Evolutionary conservation across 1,140 invertebrate genomes (phyloP).

Genomic region (Gryllus bimaculatus): DNA sequence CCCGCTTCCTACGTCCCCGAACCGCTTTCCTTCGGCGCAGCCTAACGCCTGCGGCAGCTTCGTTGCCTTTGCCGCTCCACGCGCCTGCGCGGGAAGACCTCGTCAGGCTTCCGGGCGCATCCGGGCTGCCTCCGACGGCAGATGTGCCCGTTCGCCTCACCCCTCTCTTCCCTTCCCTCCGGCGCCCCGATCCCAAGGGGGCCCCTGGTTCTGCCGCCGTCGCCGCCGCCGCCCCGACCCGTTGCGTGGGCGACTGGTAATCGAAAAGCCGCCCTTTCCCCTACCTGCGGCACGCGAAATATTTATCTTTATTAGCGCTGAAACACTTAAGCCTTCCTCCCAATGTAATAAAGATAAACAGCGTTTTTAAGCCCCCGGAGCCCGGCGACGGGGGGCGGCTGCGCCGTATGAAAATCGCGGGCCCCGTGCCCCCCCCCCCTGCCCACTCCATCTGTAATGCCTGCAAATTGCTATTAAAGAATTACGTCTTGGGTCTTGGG

Average conservation of each 20-base stretch:
- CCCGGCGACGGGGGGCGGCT: background rate
- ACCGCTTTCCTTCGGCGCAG: too few relatives aligned
- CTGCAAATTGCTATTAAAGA: background rate
- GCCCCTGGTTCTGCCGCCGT: background rate
- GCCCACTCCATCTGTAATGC: background rate
- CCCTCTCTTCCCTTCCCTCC: too few relatives aligned
- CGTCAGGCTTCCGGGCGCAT: too few relatives aligned
- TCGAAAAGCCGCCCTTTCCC: background rate
- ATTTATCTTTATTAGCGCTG: conserved; percentile 1
- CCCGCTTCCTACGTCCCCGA: too few relatives aligned
- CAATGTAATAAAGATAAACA: conserved; percentile 6
- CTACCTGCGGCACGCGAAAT: background rate
- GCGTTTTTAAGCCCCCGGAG: background rate
- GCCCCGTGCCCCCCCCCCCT: background rate
- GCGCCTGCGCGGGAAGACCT: too few relatives aligned
- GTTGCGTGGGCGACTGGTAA: background rate
- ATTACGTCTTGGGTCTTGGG: background rate
- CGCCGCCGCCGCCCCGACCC: too few relatives aligned
- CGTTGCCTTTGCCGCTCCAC: too few relatives aligned
- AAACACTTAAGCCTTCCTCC: conserved; percentile 3
- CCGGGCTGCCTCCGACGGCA: too few relatives aligned
- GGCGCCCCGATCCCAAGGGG: too few relatives aligned
- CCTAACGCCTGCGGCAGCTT: too few relatives aligned
- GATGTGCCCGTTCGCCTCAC: too few relatives aligned
- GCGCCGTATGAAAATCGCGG: background rate